Evolutionary conservation across 2,888 invertebrate genomes (phyloP), one percentile per base, ranked within the genome.

Genomic region (Dichetophora obliterata): DNA sequence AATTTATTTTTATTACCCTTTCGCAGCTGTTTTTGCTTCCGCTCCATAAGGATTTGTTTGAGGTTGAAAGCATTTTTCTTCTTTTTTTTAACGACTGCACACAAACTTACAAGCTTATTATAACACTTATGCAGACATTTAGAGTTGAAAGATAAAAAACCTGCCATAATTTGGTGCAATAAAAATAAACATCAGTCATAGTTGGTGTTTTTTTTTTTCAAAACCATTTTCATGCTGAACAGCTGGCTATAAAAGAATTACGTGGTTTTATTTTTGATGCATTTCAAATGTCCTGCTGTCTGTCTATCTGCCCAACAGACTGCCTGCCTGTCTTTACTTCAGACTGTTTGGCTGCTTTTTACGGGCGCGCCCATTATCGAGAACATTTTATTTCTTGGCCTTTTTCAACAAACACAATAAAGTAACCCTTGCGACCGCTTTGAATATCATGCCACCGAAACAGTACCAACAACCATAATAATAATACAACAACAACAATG

Each of bases 1-100:
- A 78, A 78, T 78, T 79, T 78, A 79, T 79, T 78, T 79, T 79
- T 79, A 79, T 77, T 76, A 73, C 77, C 54, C 70, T 48, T 75
- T 52, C 52, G 54, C 31, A 54, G 31, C 59, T 59, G 37, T 50
- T 72, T 72, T 27, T 71, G n/a, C 27, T 59, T 72, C 61, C 31
- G 37, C 50, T 52, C 43, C 31, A 43, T 24, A 50, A 9, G 6
- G 52, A 2, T 31, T 43, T 16, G 24, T 3, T 54, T 31, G 52
- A 16, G 52, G 31, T 34, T 73, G n/a, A 43, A 43, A 9, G 5
- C 8, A 8, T 37, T 37, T 37, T 37, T 37, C 1, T 14, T 43
- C 2, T 43, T 14, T 43, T 43, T 43, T 43, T 66, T 22, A 43
- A n/a, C 37, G 43, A 11, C n/a, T 27, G 8, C 22, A 59, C 57